Evolutionary conservation across 2,888 invertebrate species (phyloP), one percentile per base, ranked within the genome.

Genomic region (Cephus pulcher): DNA sequence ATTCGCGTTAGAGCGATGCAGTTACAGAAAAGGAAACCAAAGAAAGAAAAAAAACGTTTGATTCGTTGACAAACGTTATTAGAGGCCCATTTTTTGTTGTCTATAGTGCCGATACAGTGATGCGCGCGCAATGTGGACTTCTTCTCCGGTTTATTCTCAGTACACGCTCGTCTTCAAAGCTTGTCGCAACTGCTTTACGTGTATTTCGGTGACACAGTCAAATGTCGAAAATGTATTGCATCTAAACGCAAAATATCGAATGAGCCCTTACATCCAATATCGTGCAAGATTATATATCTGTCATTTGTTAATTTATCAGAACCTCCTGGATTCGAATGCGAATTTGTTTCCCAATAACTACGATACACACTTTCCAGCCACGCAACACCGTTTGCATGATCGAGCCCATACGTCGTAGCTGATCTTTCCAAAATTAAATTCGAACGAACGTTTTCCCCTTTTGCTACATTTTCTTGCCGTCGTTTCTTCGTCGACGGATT

Each of bases 391-490:
- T 56, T 56, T 9, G 9, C 56, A 56, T 9, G 40, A 40, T 40
- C 2, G 6, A 6, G 40, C 40, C 6, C 15, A 40, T 2, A 9
- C 23, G 23, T 56, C 23, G 56, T 56, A 23, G 56, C 6, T 15
- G 23, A 56, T 56, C 23, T 23, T 56, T 56, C 6, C 23, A 56
- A 56, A 56, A 1, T 56, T 9, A 56, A 56, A 56, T 56, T 56
- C 56, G 56, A 1, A 56, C 23, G 56, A 56, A 78, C n/a, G 75
- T 79, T 75, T 79, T 76, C 71, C 73, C 70, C 34, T 69, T 69
- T 76, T 73, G 74, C 32, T 32, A 75, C 37, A 69, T 70, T 80
- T 78, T 75, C 75, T 75, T 76, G 33, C 71, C 77, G 73, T 56
- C 15, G 33, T 78, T 70, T 37, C 56, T 23, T 23, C 56, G 0